phyloP scores from a whole-genome alignment of 2,113 vertebrate species.

The Hippolais icterina region DNA sequence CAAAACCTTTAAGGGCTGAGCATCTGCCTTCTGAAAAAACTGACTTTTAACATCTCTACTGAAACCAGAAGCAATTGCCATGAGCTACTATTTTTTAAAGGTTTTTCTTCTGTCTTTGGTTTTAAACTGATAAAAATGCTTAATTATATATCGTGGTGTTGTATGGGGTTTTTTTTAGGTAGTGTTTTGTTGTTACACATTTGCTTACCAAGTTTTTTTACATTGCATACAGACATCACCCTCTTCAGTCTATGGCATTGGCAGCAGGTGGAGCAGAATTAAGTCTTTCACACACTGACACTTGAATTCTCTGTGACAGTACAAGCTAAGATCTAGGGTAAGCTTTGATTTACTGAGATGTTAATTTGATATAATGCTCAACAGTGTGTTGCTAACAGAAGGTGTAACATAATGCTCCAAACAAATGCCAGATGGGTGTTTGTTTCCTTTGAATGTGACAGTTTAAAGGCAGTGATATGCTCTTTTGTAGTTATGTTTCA shows the following conservation, averaged over 20 bases:
- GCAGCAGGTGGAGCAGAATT: not conserved
- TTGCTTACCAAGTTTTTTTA: not conserved
- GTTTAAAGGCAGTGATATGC: not conserved
- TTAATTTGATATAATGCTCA: not conserved
- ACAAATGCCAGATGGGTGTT: not conserved
- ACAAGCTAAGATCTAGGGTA: not conserved
- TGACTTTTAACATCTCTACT: not conserved
- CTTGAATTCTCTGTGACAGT: not conserved
- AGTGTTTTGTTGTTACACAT: not conserved
- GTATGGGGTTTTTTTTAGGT: not conserved
- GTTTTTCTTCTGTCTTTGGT: not conserved
- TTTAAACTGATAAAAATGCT: not conserved
- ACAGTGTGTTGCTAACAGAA: not conserved
- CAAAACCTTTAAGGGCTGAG: not conserved
- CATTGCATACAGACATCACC: not conserved
- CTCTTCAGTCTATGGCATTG: rapidly evolving
- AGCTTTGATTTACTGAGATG: not conserved
- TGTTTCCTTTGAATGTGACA: not conserved
- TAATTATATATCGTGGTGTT: not conserved
- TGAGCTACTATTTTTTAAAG: not conserved
- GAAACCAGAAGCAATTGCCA: not conserved
- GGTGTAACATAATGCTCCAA: not conserved
- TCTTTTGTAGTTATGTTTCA: not conserved
- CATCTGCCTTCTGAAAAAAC: not conserved
- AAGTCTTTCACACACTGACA: not conserved